These are phyloP conservation scores for Saccostrea glomerata DNA, from an alignment of 1,140 invertebrate genomes.

Conservation along the genomic window DNA sequence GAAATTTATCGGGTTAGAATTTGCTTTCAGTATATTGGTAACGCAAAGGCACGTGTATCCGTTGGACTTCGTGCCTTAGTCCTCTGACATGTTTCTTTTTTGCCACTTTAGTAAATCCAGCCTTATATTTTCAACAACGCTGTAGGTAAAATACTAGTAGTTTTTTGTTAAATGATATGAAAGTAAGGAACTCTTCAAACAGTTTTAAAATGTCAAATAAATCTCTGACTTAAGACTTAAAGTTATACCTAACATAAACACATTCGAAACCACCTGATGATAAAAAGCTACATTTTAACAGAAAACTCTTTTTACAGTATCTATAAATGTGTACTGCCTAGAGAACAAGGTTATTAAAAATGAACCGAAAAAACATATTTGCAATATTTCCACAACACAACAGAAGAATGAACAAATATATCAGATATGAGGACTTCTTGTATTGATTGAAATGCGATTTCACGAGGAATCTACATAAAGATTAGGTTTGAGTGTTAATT, in stretches of 20 bases:
- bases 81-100: too few species aligned
- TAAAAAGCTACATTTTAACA: conserved; percentile 3
- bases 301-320: background rate
- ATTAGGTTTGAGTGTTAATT: background rate
- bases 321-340: background rate
- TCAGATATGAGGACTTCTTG: background rate
- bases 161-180: background rate
- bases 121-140: background rate
- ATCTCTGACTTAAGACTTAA: background rate
- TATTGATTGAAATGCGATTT: background rate
- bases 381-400: background rate
- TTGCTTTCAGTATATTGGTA: too few species aligned
- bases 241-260: background rate
- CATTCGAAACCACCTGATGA: background rate
- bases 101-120: background rate
- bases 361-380: background rate
- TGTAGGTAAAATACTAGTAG: background rate
- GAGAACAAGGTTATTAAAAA: conserved; percentile 1
- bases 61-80: too few species aligned
- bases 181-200: background rate
- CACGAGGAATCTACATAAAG: background rate
- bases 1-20: too few species aligned
- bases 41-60: too few species aligned
- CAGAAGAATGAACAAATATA: background rate
- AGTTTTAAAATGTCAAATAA: background rate